A percentile compares a stretch with the other conserved stretches of the same genome.
These are phyloP conservation scores for Cosmia trapezina DNA, from an alignment of 2,888 invertebrate genomes.

Conservation along the genomic window DNA sequence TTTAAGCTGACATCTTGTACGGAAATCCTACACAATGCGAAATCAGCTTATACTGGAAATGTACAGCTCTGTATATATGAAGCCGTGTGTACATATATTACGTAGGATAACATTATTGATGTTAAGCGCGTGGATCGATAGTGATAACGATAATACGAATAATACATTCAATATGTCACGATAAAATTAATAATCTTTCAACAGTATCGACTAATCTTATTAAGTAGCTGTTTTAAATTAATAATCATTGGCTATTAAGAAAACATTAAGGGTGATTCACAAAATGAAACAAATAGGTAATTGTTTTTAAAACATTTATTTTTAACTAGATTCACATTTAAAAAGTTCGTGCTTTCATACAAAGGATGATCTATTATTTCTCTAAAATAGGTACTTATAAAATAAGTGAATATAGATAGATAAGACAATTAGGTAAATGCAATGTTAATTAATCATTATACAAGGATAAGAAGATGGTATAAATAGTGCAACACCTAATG, in stretches of 20 bases:
- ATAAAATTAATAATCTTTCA: conserved; percentile 12
- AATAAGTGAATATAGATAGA: conserved; percentile 21
- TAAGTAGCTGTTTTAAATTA: conserved; percentile 7
- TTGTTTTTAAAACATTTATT: conserved; percentile 51
- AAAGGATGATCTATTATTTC: conserved; percentile 25
- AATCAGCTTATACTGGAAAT: too few relatives aligned
- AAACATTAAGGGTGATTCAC: conserved; percentile 1
- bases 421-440: conserved; percentile 46
- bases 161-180: conserved; percentile 11
- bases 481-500: conserved; percentile 1
- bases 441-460: conserved; percentile 39
- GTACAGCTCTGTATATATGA: too few relatives aligned
- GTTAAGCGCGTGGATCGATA: conserved; percentile 25
- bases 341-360: conserved; percentile 51
- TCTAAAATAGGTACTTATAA: conserved; percentile 28
- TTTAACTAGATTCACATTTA: conserved; percentile 52
- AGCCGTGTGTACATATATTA: too few relatives aligned
- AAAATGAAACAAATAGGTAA: conserved; percentile 5
- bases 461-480: conserved; percentile 7
- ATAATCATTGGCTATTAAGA: conserved; percentile 11
- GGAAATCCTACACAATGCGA: too few relatives aligned
- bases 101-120: conserved; percentile 7
- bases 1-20: too few relatives aligned
- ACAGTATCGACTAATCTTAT: conserved; percentile 17
- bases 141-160: conserved; percentile 23